Evolutionary conservation across 1,140 invertebrate genomes (phyloP).

Genomic region (Cepaea nemoralis): DNA sequence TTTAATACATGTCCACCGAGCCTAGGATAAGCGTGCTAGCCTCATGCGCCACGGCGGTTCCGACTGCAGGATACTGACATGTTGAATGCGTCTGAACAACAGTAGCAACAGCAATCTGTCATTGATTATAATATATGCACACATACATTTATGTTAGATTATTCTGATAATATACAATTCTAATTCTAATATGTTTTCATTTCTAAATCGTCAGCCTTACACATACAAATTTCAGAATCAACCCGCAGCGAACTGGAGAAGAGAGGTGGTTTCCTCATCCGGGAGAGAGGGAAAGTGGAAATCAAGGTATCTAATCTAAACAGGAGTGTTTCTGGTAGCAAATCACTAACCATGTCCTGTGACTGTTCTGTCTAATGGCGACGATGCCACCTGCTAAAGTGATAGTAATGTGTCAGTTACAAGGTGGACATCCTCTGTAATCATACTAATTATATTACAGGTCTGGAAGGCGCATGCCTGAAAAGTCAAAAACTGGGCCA

Average conservation of each 20-base stretch:
- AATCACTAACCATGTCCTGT: too few species aligned
- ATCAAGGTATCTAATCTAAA: slow-evolving; percentile 9
- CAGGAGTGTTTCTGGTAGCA: too few species aligned
- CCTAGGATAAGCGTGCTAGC: too few species aligned
- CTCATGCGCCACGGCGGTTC: too few species aligned
- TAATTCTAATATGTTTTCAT: not conserved
- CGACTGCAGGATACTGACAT: not conserved
- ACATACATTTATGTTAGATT: not conserved
- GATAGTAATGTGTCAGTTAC: not conserved
- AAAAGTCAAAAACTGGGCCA: too few species aligned
- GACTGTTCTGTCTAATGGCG: not conserved
- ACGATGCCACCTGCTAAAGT: too few species aligned
- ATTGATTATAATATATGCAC: not conserved
- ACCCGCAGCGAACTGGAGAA: not conserved
- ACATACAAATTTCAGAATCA: slow-evolving; percentile 33
- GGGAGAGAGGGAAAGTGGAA: slow-evolving; percentile 25
- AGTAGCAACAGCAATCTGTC: too few species aligned
- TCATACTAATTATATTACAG: not conserved
- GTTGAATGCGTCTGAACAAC: not conserved
- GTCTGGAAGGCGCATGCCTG: not conserved
- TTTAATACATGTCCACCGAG: too few species aligned
- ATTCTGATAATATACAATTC: not conserved
- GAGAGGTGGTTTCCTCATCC: slow-evolving; percentile 8
- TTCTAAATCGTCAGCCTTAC: slow-evolving; percentile 15
- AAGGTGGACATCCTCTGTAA: not conserved